These are phyloP conservation scores for Coturnix japonica DNA, from an alignment of 2,113 vertebrate genomes.

Conservation along the genomic window DNA sequence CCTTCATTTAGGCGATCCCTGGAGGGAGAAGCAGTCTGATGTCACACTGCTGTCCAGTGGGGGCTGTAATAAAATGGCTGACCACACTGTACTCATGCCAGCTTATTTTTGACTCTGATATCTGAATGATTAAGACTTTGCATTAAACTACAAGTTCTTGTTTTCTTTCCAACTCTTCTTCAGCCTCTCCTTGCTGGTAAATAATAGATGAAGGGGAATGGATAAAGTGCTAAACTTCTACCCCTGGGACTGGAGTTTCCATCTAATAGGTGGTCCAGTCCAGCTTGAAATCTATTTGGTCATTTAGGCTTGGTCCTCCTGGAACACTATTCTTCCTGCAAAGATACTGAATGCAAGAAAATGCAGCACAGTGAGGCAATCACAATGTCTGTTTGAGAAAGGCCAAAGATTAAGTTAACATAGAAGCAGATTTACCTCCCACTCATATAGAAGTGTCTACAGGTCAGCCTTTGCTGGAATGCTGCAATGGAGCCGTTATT, in stretches of 20 bases:
- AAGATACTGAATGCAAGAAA: constrained; percentile 54
- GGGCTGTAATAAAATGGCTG: background rate
- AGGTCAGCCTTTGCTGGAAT: background rate
- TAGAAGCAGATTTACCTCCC: constrained; percentile 30
- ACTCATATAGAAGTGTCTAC: background rate
- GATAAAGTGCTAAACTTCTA: constrained; percentile 57
- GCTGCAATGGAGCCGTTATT: background rate
- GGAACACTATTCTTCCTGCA: constrained; percentile 16
- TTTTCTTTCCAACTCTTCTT: constrained; percentile 32
- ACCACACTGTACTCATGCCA: background rate
- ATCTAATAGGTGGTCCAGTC: constrained; percentile 55
- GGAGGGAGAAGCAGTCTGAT: background rate
- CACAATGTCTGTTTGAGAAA: constrained; percentile 26
- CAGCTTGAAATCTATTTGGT: constrained; percentile 61
- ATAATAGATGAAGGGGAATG: constrained; percentile 75
- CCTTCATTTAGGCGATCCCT: background rate
- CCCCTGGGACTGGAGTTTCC: constrained; percentile 34
- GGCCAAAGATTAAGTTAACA: constrained; percentile 51
- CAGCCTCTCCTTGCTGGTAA: constrained; percentile 66
- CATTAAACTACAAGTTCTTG: constrained; percentile 58
- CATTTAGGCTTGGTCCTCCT: constrained; percentile 37
- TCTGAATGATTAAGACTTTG: constrained; percentile 42
- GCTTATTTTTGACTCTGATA: constrained; percentile 1
- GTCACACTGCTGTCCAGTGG: background rate
- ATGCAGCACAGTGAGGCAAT: constrained; percentile 2